Evolutionary conservation across 2,888 invertebrate genomes (phyloP).

Genomic region (Melinaea marsaeus): DNA sequence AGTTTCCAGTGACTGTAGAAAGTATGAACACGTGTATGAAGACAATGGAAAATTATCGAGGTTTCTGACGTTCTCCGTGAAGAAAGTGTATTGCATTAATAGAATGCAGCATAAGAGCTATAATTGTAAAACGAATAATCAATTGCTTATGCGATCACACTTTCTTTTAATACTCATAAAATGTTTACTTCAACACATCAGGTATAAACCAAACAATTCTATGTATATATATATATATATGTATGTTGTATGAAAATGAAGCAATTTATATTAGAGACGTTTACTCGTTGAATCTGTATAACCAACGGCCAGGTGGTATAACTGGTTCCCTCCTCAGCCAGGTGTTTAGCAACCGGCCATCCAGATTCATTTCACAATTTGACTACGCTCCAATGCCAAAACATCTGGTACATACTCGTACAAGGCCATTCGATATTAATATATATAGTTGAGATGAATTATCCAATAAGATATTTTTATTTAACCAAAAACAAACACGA

Average conservation of each 20-base stretch:
- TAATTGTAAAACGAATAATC: constrained; percentile 21
- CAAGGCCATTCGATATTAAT: neutral
- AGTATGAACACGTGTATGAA: constrained; percentile 21
- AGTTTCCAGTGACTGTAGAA: constrained; percentile 24
- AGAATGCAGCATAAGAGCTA: constrained; percentile 18
- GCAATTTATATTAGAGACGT: constrained; percentile 2
- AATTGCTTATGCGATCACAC: constrained; percentile 16
- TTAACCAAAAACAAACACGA: no score
- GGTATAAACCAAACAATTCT: no score
- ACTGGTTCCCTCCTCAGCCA: constrained; percentile 63
- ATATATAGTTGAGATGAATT: no score
- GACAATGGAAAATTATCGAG: constrained; percentile 21
- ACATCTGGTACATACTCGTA: neutral
- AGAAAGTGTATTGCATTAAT: constrained; percentile 21
- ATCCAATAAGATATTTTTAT: no score
- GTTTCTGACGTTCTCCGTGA: constrained; percentile 18
- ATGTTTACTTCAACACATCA: neutral
- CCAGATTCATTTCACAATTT: constrained; percentile 43
- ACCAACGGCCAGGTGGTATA: constrained; percentile 53
- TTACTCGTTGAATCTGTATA: constrained; percentile 16
- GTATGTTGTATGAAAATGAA: neutral
- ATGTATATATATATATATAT: no score
- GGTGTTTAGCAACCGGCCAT: constrained; percentile 48
- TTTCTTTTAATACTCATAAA: constrained; percentile 18
- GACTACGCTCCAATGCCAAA: neutral